Evolutionary conservation across 2,888 invertebrate genomes (phyloP).

Genomic region (Maniola hyperantus): DNA sequence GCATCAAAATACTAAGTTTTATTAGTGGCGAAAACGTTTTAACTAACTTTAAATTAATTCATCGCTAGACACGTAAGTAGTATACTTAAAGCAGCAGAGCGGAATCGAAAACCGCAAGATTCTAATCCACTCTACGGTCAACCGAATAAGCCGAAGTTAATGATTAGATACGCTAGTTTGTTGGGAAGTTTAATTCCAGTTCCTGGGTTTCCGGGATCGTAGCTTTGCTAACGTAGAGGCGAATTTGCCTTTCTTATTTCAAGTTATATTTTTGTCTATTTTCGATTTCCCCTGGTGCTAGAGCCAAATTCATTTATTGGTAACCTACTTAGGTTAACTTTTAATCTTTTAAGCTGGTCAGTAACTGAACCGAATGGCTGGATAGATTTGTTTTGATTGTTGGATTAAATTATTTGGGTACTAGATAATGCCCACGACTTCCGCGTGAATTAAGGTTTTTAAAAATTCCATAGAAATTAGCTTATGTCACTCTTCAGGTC

Average conservation of each 20-base stretch:
- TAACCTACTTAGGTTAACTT: too few species aligned
- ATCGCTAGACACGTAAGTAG: constrained; percentile 8
- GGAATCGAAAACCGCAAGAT: constrained; percentile 25
- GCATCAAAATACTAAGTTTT: background rate
- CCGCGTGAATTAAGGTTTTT: too few species aligned
- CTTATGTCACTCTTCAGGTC: too few species aligned
- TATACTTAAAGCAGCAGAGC: constrained; percentile 11
- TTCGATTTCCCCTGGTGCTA: constrained; percentile 1
- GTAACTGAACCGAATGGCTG: background rate
- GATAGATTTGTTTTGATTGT: too few species aligned
- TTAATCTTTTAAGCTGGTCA: too few species aligned
- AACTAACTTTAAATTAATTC: constrained; percentile 3
- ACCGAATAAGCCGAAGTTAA: constrained; percentile 29
- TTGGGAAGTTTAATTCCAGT: constrained; percentile 21
- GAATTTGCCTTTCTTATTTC: background rate
- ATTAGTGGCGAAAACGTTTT: background rate
- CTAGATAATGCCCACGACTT: too few species aligned
- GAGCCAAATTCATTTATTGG: too few species aligned
- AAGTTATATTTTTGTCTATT: constrained; percentile 18
- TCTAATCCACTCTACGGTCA: constrained; percentile 33
- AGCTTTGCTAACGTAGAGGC: constrained; percentile 11
- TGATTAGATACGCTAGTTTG: constrained; percentile 29
- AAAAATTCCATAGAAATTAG: too few species aligned
- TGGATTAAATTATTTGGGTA: too few species aligned
- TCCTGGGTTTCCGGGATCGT: constrained; percentile 17